Evolutionary conservation across 1,140 invertebrate species (phyloP), one percentile per base, ranked within the genome.

Genomic region (Spodoptera frugiperda): DNA sequence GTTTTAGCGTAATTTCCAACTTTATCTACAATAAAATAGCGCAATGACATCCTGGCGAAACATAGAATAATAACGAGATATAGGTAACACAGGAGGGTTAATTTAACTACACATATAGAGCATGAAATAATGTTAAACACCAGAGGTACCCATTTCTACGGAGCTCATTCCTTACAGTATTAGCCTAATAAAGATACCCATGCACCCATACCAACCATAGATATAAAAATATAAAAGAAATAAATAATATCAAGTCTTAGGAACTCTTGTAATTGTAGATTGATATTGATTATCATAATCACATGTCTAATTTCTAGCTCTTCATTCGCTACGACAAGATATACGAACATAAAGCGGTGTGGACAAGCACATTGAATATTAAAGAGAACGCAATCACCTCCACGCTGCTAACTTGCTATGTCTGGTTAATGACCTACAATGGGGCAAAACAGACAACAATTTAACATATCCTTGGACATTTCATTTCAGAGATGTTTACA

Each of bases 401-500:
- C 21, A 74, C 55, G 74, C 77, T 80, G 76, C 73, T 83, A 74
- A 82, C 76, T 73, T 80, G 71, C 72, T 63, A 79, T 75, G 55
- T 82, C 84, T 76, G 65, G 79, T 85, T 87, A 88, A 82, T 87
- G 84, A 86, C 85, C 85, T 88, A 87, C 82, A 86, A 87, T 79
- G 57, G 55, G 19, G 72, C 59, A 75, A 76, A 55, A 76, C 44
- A 73, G 54, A 76, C 17, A 39, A 67, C 54, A 68, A 46, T 75
- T 76, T 46, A 67, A 65, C 59, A 54, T 53, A 75, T 10, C 17
- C 9, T 44, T 73, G 44, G 51, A 73, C 44, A 73, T 21, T 73
- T 79, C 75, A 54, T 30, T 72, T 78, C 61, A 79, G 76, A 79
- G 80, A 81, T 70, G 49, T 17, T 15, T 5, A 57, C 25, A 2